Conservation (phyloP, 2,888 invertebrate genomes). For the Aphrophora alni region DNA sequence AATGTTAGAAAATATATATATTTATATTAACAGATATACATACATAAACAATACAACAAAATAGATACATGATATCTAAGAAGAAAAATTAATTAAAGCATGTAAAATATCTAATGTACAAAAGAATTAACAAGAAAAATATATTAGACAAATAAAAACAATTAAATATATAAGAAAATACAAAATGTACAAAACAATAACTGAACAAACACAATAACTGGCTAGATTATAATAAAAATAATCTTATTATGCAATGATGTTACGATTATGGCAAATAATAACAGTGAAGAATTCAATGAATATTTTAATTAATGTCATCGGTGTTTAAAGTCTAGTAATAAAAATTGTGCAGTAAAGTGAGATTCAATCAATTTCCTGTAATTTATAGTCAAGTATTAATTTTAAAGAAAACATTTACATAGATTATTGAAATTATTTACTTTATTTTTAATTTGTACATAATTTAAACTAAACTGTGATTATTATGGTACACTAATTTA, state of each 20-base stretch:
- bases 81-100: conserved; percentile 23
- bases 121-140: conserved; percentile 34
- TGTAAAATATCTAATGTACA: neutral
- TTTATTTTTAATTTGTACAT: too few species aligned
- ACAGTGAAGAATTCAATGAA: neutral
- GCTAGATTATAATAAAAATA: neutral
- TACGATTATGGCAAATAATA: neutral
- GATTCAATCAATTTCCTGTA: neutral
- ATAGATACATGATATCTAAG: neutral
- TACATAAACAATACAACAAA: conserved; percentile 19
- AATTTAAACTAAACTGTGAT: neutral
- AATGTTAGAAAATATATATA: conserved; percentile 10
- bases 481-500: neutral
- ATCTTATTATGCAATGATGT: neutral
- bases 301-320: too few species aligned
- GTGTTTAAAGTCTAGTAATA: neutral
- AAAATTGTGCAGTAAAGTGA: neutral
- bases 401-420: neutral
- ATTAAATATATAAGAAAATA: conserved; percentile 34
- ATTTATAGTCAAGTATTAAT: neutral
- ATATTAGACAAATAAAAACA: conserved; percentile 22
- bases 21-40: conserved; percentile 28
- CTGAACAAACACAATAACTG: conserved; percentile 1
- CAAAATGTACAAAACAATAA: conserved; percentile 34
- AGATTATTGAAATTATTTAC: too few species aligned